Evolutionary conservation across 2,888 invertebrate genomes (phyloP), one percentile per base, ranked within the genome.

Genomic region (Pammene fasciana): DNA sequence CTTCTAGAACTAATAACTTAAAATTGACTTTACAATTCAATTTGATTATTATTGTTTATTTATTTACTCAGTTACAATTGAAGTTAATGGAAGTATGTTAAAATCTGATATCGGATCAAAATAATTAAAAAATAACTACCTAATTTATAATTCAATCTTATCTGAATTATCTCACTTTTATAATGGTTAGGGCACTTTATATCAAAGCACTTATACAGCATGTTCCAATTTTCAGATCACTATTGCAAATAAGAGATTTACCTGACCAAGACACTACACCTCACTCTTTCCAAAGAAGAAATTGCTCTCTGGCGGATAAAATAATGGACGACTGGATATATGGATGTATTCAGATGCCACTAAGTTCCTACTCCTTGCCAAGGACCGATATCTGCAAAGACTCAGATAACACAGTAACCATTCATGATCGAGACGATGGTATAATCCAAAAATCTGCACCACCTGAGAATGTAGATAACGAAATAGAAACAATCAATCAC

Each of bases 301-400:
- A n/a, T 26, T 59, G 59, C 59, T 46, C 59, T 26, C n/a, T 59
- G 14, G 45, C 34, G n/a, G 14, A 45, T 34, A 34, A 45, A 59
- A 11, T 26, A 10, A 26, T 45, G 3, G 5, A 45, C 10, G 10
- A 45, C 5, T n/a, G 59, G 45, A 59, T 59, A 3, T 59, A n/a
- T 34, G 0, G 26, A 26, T 9, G n/a, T n/a, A n/a, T n/a, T n/a
- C 45, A 26, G 59, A 34, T 46, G 45, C 45, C 59, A 1, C 0
- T 34, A 2, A 45, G 45, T 14, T 9, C 10, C 5, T 26, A 59
- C 10, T 34, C 59, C 6, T 59, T 59, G 1, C 0, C 34, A n/a
- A 9, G 5, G 34, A 2, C 18, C 8, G 6, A 18, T 0, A 34
- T n/a, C 34, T 59, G 1, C 57, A 43, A 26, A 26, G 13, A 43